Base-by-base conservation (phyloP, 2,888 invertebrate species). In the Leucophenga montana region DNA sequence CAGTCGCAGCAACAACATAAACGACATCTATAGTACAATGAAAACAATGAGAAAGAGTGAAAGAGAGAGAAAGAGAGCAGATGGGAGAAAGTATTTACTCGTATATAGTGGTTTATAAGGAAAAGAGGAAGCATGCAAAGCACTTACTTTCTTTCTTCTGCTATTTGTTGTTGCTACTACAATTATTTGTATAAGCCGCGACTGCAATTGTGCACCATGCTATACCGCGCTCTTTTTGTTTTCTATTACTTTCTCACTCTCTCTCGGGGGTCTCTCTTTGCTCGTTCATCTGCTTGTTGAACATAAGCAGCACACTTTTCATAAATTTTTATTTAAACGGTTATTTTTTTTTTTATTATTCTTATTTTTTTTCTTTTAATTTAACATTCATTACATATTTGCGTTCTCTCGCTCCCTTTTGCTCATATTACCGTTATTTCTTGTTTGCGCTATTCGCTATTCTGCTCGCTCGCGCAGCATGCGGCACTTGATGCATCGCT, bases 301-400 rank as follows among this genome's bases (percentile, higher is more conserved):
- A 39, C 11, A 39, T 39, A 61, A 61, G 44, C 16, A 16, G 62
- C 14, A 59, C 33, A 31, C 59, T 59, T 33, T 59, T 59, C 31
- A 33, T 59, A 33, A 59, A 31, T 59, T 59, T 59, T 59, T 59
- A 59, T 59, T 59, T 59, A 56, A 56, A 56, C 56, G 13, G 14
- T 57, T 22, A n/a, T 31, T 57, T 31, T 27, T 57, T 57, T 48
- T n/a, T n/a, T n/a, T n/a, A 46, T 4, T n/a, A 46, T 46, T 13
- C 8, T 46, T 46, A 4, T 46, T 46, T 46, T 46, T 6, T 27
- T 27, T 27, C 2, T 39, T 39, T 39, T 39, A 39, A 39, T 5
- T 39, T 39, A 39, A 39, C 9, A 39, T 39, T 39, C 11, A 56
- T 22, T 56, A 22, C 27, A 33, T 61, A 11, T 18, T 61, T 61